These are phyloP conservation scores for Cepaea nemoralis DNA, from an alignment of 1,140 invertebrate species.

Conservation along the genomic window DNA sequence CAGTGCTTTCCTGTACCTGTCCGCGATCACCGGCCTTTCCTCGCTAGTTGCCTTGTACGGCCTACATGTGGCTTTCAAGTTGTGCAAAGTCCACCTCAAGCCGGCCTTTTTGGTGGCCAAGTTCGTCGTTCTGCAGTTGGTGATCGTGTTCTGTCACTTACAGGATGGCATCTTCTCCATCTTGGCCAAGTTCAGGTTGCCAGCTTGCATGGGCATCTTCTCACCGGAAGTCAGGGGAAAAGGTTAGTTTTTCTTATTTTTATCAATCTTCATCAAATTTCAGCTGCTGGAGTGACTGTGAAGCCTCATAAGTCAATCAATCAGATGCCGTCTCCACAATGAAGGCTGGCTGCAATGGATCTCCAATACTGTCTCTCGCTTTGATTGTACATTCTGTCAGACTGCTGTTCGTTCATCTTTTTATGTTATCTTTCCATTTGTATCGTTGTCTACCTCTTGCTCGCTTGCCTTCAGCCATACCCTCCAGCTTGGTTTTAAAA, in stretches of 20 bases:
- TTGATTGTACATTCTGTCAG: too few species aligned
- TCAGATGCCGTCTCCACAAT: too few species aligned
- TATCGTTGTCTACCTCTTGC: too few species aligned
- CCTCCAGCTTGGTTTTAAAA: too few species aligned
- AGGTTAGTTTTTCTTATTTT: not conserved
- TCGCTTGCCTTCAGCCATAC: too few species aligned
- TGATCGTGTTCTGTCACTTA: not conserved
- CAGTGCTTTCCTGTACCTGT: not conserved
- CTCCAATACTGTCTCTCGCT: too few species aligned
- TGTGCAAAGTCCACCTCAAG: not conserved
- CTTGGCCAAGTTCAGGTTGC: not conserved
- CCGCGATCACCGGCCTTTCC: not conserved
- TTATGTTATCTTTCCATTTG: too few species aligned
- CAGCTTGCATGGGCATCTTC: not conserved
- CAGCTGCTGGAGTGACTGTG: too few species aligned
- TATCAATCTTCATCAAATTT: too few species aligned
- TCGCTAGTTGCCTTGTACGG: not conserved
- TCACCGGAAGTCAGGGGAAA: slow-evolving; percentile 8
- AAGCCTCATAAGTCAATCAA: too few species aligned
- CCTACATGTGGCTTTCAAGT: not conserved
- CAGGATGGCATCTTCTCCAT: not conserved
- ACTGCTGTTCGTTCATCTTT: too few species aligned
- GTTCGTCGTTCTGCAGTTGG: not conserved
- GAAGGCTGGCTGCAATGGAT: too few species aligned
- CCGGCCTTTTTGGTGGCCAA: not conserved